These are phyloP conservation scores for Enteromius anoplus DNA, from an alignment of 2,797 vertebrate species.

Conservation along the genomic window DNA sequence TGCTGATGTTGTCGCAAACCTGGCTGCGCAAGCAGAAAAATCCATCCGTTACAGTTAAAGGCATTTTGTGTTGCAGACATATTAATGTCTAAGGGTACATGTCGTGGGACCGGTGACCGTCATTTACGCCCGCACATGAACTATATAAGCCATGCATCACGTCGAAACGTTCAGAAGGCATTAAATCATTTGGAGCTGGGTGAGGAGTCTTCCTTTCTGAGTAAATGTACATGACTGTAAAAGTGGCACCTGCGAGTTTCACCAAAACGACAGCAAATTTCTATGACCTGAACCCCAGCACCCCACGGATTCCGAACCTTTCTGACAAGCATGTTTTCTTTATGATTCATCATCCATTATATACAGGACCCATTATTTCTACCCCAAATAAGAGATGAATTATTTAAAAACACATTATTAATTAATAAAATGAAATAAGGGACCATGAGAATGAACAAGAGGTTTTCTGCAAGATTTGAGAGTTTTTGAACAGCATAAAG, in stretches of 20 bases:
- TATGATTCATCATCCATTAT: neutral
- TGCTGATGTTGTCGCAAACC: neutral
- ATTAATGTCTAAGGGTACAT: slow-evolving; percentile 7
- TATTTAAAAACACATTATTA: neutral
- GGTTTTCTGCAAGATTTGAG: neutral
- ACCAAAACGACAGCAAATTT: slow-evolving; percentile 30
- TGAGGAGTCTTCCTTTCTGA: neutral
- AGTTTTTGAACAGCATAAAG: neutral
- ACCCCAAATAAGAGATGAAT: neutral
- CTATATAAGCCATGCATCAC: neutral
- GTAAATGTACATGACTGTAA: neutral
- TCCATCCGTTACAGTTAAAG: neutral
- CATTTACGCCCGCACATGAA: slow-evolving; percentile 12
- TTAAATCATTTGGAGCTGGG: slow-evolving; percentile 10
- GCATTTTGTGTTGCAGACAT: neutral
- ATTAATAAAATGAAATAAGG: neutral
- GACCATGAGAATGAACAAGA: neutral
- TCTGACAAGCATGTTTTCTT: slow-evolving; percentile 8
- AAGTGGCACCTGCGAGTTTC: slow-evolving; percentile 1
- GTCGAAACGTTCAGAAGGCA: neutral
- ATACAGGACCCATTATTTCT: neutral
- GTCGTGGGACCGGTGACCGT: neutral
- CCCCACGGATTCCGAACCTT: neutral
- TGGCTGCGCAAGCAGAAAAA: slow-evolving; percentile 30
- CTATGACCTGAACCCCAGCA: slow-evolving; percentile 24